Evolutionary conservation across 2,797 vertebrate genomes (phyloP), one percentile per base, ranked within the genome.

Genomic region (Catamblyrhynchus diadema): DNA sequence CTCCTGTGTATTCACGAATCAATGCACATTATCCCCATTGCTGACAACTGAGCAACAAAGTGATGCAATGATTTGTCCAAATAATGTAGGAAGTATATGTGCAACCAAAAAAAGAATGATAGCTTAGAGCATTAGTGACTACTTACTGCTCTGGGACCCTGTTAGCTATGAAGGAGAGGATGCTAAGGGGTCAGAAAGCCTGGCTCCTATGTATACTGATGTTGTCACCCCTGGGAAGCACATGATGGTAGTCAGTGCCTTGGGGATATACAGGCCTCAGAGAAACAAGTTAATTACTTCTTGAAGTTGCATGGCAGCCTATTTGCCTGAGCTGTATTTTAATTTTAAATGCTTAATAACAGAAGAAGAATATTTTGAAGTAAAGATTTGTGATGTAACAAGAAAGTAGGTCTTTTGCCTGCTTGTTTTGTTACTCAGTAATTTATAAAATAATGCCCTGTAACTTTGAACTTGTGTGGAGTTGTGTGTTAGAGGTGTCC

Each of bases 261-360:
- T n/a, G 9, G 18, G 33, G 32, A 37, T 32, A 15, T 57, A 22
- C 14, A 54, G 53, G 28, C 42, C 42, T 69, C 51, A 56, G 47
- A 84, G 77, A 78, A 95, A 54, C 33, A 86, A 87, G 17, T 35
- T 81, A 83, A 66, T 86, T 72, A 50, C 47, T 72, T 92, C 41
- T 35, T 62, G 5, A 70, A 79, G 62, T 84, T 25, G 16, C 5
- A 1, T 28, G 12, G 15, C 59, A 21, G 12, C 14, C 32, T 79
- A 0, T 75, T 81, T 93, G 56, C n/a, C 33, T 41, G 42, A 73
- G 28, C 23, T 57, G 56, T 71, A 7, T 51, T 80, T 64, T 86
- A 72, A 47, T 59, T 59, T 66, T 72, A 27, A 82, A 37, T 66
- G 50, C 19, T 54, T 81, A 18, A 28, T 67, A 83, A 74, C 24